These are phyloP conservation scores for Clistopyga incitator DNA, from an alignment of 2,888 invertebrate genomes.

Conservation along the genomic window DNA sequence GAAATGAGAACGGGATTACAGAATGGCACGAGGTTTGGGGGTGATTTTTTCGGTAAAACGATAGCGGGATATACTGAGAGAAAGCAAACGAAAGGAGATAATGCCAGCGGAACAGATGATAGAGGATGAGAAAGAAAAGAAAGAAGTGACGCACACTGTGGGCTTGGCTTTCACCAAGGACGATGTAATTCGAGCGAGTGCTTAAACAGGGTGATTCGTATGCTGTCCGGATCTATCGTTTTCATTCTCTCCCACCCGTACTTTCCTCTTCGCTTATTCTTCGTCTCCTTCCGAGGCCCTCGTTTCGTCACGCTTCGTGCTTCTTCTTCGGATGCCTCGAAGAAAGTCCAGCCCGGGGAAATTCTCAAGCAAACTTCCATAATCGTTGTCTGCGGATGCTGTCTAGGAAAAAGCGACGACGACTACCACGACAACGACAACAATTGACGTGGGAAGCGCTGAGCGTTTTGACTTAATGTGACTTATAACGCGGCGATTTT, in stretches of 20 bases:
- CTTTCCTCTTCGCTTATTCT: constrained; percentile 30
- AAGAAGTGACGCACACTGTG: constrained; percentile 32
- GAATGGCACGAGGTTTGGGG: constrained; percentile 34
- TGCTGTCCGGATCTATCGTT: constrained; percentile 55
- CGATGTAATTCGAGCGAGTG: constrained; percentile 58
- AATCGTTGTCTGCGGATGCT: constrained; percentile 20
- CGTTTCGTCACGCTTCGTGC: constrained; percentile 6
- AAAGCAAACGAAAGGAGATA: constrained; percentile 24
- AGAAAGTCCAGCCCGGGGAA: constrained; percentile 9
- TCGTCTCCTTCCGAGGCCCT: constrained; percentile 8
- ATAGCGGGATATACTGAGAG: background rate
- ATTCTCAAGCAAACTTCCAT: constrained; percentile 28
- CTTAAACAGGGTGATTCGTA: constrained; percentile 66
- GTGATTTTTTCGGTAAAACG: constrained; percentile 4
- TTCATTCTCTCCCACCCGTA: constrained; percentile 3
- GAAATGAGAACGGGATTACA: constrained; percentile 57
- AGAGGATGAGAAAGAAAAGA: constrained; percentile 9
- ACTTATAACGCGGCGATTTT: background rate
- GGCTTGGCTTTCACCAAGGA: constrained; percentile 25
- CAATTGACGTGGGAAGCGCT: background rate
- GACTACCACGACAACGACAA: background rate
- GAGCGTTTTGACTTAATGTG: background rate
- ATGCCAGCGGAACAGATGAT: constrained; percentile 5
- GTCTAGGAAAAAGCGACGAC: constrained; percentile 1
- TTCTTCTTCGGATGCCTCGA: background rate